Percentiles rank a stretch among this genome's conserved stretches.
Conservation (phyloP, 2,888 invertebrate genomes). For the Polyommatus iphigenia region DNA sequence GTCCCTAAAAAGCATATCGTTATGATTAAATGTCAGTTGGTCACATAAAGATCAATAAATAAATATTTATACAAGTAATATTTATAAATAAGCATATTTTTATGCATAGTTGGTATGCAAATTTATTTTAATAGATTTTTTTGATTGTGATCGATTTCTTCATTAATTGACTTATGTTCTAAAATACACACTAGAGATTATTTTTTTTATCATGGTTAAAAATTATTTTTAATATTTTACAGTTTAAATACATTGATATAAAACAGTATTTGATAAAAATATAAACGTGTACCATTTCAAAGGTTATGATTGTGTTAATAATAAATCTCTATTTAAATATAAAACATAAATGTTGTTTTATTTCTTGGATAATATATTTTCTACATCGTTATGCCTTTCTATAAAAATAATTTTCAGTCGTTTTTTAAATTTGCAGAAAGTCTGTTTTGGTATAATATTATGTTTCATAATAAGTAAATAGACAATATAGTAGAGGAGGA, state of each 20-base stretch:
- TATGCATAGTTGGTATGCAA: neutral
- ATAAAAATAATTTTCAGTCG: neutral
- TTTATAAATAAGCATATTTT: neutral
- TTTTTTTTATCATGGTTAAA: neutral
- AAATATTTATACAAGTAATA: neutral
- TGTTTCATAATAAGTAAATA: too few relatives aligned
- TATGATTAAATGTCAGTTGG: neutral
- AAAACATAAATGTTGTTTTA: neutral
- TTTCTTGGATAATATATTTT: neutral
- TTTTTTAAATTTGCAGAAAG: too few relatives aligned
- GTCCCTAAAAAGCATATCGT: neutral
- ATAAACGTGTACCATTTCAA: neutral
- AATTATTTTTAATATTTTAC: neutral
- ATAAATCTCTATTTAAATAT: constrained; percentile 5
- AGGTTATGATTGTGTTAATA: neutral
- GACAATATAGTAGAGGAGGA: too few relatives aligned
- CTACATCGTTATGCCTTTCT: neutral
- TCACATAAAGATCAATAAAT: neutral
- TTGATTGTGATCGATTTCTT: neutral
- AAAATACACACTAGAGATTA: neutral
- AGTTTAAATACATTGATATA: neutral
- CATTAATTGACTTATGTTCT: neutral
- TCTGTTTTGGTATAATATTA: too few relatives aligned
- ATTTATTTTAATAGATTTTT: neutral
- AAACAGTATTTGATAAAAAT: constrained; percentile 14